A percentile compares a stretch with the other conserved stretches of the same genome.
These are phyloP conservation scores for Falco novaeseelandiae DNA, from an alignment of 2,797 vertebrate genomes.

Conservation along the genomic window DNA sequence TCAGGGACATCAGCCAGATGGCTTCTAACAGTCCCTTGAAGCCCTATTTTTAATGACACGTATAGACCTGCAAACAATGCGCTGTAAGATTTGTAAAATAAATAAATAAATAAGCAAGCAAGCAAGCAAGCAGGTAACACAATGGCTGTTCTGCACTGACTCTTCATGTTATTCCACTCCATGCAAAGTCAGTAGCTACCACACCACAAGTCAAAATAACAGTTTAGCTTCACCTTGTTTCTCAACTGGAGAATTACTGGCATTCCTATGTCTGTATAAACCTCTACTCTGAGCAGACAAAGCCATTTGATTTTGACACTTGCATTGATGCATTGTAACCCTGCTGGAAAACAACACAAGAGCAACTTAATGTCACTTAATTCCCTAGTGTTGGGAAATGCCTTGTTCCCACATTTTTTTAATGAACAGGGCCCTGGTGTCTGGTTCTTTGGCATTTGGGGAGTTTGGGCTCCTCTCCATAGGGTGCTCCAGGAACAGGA, in stretches of 20 bases:
- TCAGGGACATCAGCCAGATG: background rate
- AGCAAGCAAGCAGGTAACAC: background rate
- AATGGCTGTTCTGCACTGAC: background rate
- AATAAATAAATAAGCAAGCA: too few relatives aligned
- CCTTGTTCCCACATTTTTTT: background rate
- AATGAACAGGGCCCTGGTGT: rapidly evolving
- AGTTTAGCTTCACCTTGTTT: background rate
- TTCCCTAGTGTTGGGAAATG: background rate
- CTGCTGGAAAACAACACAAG: background rate
- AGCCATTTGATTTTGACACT: background rate
- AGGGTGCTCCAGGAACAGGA: background rate
- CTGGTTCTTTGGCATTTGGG: background rate
- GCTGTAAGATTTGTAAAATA: background rate
- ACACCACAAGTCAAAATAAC: background rate
- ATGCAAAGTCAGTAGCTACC: background rate
- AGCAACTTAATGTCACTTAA: background rate
- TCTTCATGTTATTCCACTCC: background rate
- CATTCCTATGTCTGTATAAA: background rate
- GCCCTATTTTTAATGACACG: background rate
- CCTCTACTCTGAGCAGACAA: background rate
- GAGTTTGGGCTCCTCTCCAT: background rate
- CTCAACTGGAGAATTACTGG: background rate
- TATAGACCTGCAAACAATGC: background rate
- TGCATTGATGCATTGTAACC: background rate
- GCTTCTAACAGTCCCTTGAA: background rate